Conservation (phyloP, 2,888 invertebrate genomes). For the Spodoptera littoralis region DNA sequence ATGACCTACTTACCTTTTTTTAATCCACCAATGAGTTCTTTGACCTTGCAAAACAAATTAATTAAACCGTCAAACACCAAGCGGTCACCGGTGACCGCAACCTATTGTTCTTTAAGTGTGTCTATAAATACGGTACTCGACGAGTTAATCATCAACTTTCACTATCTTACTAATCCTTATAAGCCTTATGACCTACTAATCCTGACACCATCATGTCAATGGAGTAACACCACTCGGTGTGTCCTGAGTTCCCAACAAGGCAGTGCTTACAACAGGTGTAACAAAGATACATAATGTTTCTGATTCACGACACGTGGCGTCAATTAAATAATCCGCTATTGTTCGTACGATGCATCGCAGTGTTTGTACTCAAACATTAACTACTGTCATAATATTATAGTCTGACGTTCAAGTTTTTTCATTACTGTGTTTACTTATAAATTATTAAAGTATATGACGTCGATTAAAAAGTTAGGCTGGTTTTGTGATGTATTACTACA, state of each 20-base stretch:
- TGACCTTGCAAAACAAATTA: too few species aligned
- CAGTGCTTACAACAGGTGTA: conserved; percentile 34
- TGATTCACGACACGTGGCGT: conserved; percentile 43
- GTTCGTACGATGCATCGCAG: conserved; percentile 22
- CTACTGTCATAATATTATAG: conserved; percentile 25
- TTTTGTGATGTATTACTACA: too few species aligned
- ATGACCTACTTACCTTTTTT: too few species aligned
- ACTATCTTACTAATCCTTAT: background rate
- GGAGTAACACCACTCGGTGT: conserved; percentile 16
- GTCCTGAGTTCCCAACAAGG: conserved; percentile 23
- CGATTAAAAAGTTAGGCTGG: too few species aligned
- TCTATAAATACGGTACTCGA: too few species aligned
- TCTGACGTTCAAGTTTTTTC: background rate
- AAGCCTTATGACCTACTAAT: conserved; percentile 7
- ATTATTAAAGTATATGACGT: too few species aligned
- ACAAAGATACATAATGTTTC: conserved; percentile 22
- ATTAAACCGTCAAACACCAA: too few species aligned
- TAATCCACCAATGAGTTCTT: too few species aligned
- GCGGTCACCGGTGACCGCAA: too few species aligned
- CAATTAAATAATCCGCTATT: conserved; percentile 46
- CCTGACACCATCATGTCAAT: conserved; percentile 6
- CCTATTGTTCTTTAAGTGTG: too few species aligned
- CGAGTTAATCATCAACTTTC: conserved; percentile 35
- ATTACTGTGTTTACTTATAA: too few species aligned
- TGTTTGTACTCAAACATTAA: conserved; percentile 41